These are phyloP conservation scores for Hippocampus comes DNA, from an alignment of 2,113 vertebrate species.

Conservation along the genomic window DNA sequence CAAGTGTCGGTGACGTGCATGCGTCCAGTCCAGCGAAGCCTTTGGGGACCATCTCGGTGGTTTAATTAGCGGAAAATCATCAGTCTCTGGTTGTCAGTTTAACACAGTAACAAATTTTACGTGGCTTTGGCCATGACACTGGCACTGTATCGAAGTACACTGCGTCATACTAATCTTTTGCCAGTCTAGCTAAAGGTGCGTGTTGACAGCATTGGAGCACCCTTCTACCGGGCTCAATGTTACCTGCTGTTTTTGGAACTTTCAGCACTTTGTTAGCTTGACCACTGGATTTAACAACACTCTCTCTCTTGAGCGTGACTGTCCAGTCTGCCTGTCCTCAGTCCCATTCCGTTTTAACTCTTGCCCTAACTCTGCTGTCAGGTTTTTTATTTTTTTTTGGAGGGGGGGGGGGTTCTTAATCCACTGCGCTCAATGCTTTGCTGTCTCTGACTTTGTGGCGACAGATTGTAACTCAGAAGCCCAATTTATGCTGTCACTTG, in stretches of 20 bases:
- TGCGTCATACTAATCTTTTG: no score
- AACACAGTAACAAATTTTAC: no score
- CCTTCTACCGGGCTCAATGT: constrained; percentile 18
- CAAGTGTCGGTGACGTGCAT: no score
- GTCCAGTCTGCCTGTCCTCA: constrained; percentile 46
- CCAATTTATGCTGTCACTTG: constrained; percentile 99
- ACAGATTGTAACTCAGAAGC: constrained; percentile 97
- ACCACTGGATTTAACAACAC: constrained; percentile 63
- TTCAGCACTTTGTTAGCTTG: constrained; percentile 60
- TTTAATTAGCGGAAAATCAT: no score
- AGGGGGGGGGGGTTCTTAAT: background rate
- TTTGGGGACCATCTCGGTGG: no score
- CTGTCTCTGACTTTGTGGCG: constrained; percentile 91
- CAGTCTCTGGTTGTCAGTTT: no score
- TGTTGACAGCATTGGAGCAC: background rate
- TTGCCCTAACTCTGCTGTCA: constrained; percentile 63
- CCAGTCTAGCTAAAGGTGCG: background rate
- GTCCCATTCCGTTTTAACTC: constrained; percentile 48
- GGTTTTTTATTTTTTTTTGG: background rate
- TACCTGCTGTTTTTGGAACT: constrained; percentile 17
- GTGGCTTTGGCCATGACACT: no score
- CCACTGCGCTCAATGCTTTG: constrained; percentile 49
- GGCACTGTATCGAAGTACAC: no score
- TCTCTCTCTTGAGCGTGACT: constrained; percentile 55
- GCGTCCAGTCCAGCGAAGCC: no score